Percentiles rank a stretch among this genome's conserved stretches.
phyloP scores from a whole-genome alignment of 2,113 vertebrate species.

The Rhabdomys dilectus region DNA sequence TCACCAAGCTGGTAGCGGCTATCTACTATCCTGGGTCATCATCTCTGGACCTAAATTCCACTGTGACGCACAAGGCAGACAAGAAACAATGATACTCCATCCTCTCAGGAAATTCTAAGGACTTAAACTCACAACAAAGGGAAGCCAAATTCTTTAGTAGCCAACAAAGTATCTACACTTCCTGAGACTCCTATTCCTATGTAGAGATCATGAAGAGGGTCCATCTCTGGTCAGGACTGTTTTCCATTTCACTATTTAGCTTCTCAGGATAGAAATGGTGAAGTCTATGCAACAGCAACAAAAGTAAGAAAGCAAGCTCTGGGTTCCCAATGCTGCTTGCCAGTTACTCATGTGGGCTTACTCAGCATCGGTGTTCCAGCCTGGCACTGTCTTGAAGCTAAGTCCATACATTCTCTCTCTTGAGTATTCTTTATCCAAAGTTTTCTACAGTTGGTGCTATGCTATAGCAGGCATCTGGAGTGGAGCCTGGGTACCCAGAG shows the following conservation, averaged over 20 bases:
- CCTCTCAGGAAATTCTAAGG: background rate
- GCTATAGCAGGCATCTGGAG: background rate
- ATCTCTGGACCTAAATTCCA: background rate
- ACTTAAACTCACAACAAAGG: background rate
- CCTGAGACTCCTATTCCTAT: background rate
- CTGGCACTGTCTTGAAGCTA: background rate
- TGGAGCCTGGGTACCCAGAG: background rate
- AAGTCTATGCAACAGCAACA: background rate
- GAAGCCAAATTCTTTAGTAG: background rate
- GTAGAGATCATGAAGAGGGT: background rate
- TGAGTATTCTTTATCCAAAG: background rate
- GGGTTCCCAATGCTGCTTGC: background rate
- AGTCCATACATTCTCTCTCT: background rate
- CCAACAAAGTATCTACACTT: background rate
- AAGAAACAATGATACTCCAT: background rate
- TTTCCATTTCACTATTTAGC: background rate
- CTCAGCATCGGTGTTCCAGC: background rate
- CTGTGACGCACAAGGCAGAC: background rate
- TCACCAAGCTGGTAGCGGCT: background rate
- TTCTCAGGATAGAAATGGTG: background rate
- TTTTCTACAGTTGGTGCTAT: background rate
- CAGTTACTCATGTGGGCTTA: background rate
- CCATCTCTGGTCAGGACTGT: background rate
- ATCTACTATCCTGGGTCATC: background rate
- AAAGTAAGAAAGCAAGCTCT: background rate